Evolutionary conservation across 1,140 invertebrate species (phyloP), one percentile per base, ranked within the genome.

Genomic region (Aphidius gifuensis): DNA sequence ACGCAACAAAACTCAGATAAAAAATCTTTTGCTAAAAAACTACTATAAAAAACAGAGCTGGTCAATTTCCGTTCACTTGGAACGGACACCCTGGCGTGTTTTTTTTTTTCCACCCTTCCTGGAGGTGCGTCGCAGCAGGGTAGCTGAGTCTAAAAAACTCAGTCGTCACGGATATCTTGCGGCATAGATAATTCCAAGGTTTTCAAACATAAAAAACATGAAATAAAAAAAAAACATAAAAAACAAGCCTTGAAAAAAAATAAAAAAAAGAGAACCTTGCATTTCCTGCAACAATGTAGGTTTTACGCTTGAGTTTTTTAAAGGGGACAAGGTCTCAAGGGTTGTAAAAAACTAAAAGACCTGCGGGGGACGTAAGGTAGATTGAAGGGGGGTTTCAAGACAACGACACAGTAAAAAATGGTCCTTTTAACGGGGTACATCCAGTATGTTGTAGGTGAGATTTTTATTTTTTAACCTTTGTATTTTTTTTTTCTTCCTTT

Each of bases 231-330:
- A 59, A 58, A 59, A 67, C 67, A 66, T 73, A 69, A 77, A 75
- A 67, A 65, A 55, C 32, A 51, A 59, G 60, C 57, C 64, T 57
- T 23, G 54, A 59, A 32, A 32, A 32, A 32, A 32, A 32, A 32
- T 32, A 75, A 69, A 78, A 77, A 72, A 66, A 70, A 62, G 71
- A 57, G 67, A 38, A 64, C 62, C 60, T 64, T 56, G 62, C 69
- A 64, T 68, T 80, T 80, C 79, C 78, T 79, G 72, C 72, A 80
- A 80, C 70, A 78, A 70, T 71, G 72, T 64, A 74, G 75, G 72
- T 71, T 70, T 74, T 72, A 57, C 58, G 55, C 54, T 47, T 51
- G 46, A 61, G 59, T 43, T 32, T 43, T 16, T 11, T 47, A 32
- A 21, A 39, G 58, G 53, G 58, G 63, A 62, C 53, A 50, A 58